phyloP scores from a whole-genome alignment of 2,113 vertebrate species.

The Anhinga rufa region DNA sequence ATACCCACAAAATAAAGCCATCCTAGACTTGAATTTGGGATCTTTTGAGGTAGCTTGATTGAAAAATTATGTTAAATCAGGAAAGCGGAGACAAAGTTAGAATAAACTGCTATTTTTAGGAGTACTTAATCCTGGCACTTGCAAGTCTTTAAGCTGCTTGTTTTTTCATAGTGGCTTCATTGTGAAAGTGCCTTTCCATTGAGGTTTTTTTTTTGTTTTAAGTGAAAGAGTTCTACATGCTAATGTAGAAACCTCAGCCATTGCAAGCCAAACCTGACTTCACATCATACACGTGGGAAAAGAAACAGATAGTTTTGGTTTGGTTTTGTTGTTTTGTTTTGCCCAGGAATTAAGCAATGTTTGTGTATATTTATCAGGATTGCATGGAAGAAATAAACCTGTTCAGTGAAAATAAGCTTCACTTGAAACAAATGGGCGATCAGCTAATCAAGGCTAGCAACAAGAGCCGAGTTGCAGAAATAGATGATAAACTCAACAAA shows the following conservation, averaged over 20 bases:
- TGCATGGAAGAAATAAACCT: constrained; percentile 96
- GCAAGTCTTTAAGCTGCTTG: neutral
- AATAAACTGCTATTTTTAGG: neutral
- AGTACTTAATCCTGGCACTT: neutral
- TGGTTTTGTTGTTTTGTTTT: neutral
- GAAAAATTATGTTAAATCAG: neutral
- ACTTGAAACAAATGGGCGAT: constrained; percentile 88
- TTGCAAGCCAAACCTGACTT: neutral
- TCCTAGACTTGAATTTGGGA: neutral
- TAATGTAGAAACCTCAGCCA: neutral
- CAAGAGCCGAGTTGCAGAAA: constrained; percentile 79
- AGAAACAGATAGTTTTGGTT: neutral
- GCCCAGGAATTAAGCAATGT: neutral
- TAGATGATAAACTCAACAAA: constrained; percentile 87
- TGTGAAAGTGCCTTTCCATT: neutral
- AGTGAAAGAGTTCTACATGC: neutral
- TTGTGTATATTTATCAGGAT: constrained; percentile 75
- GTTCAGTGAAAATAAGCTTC: constrained; percentile 89
- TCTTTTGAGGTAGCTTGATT: neutral
- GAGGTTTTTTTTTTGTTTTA: neutral
- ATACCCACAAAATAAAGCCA: neutral
- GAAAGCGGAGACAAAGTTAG: neutral
- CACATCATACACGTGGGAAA: neutral
- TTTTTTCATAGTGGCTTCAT: neutral
- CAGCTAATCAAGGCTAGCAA: constrained; percentile 87